Base-by-base conservation (phyloP, 2,113 vertebrate species). In the Melospiza melodia region DNA sequence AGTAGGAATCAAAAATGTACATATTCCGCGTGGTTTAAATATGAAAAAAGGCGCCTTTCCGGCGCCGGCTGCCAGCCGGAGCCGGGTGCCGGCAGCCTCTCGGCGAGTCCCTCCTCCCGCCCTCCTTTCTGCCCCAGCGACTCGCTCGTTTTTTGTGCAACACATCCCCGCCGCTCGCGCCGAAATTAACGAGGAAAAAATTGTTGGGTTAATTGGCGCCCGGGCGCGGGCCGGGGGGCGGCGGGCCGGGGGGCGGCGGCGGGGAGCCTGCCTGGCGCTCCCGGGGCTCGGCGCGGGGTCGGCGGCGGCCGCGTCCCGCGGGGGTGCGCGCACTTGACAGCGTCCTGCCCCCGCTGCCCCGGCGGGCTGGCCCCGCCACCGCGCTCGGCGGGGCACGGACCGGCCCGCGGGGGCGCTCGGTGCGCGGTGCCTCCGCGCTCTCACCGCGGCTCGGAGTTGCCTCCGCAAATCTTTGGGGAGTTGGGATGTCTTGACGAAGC, bases 1-100 rank as follows among this genome's bases (percentile, higher is more conserved):
- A 99, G 99, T 99, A 99, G 98, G 98, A 98, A 97, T 97, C 96
- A 97, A 96, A 98, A 98, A 98, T 98, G 98, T 98, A 98, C 98
- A 98, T 97, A 97, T 98, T 98, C 97, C 98, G 97, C 98, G 97
- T 98, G 98, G 97, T 98, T 98, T 98, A 95, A 95, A 97, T 98
- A 98, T 97, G 98, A 98, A 98, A 98, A 98, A 98, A 97, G 98
- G 98, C 98, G 98, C 98, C 98, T 98, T 98, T 94, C 97, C 96
- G 86, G 95, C 74, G 96, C 96, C 25, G 74, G 95, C 94, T 96
- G 97, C 95, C 95, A 88, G 97, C 86, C 90, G 15, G 81, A 77
- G 94, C 96, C 78, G 49, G 57, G 91, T 87, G 96, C 96, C 90
- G 78, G 93, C 97, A 69, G 94, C 84, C 95, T 96, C 95, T 95